Base-by-base conservation (phyloP, 2,888 invertebrate genomes). In the Temnothorax unifasciatus region DNA sequence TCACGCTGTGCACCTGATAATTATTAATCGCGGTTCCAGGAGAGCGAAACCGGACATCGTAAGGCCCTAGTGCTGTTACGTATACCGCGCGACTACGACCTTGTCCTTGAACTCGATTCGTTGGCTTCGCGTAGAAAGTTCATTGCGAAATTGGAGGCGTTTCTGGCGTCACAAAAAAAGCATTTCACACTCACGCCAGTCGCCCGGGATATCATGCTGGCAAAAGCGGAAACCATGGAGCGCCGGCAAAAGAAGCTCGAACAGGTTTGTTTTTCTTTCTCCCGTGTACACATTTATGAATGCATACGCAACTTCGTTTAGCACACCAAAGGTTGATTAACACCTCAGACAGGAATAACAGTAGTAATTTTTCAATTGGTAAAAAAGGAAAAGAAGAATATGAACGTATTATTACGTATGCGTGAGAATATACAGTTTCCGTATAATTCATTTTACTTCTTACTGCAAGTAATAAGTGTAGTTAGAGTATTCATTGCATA, bases 161-260 rank as follows among this genome's bases (percentile, higher is more conserved):
- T 99, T 94, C 95, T 99, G 57, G 96, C 96, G 63, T 96, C 97
- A 61, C 97, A 98, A 93, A 98, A 98, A 93, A 98, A 98, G 93
- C 97, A 97, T 87, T 95, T 98, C 87, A 97, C 97, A 75, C 90
- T 92, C 90, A 94, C 92, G 85, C 94, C 96, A 96, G 96, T 97
- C n/a, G 96, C 96, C 89, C 96, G 98, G 47, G 99, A 99, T 90
- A 97, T 98, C 87, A 98, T 99, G 96, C 94, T 99, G 82, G 97
- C 98, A 11, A 97, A 98, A 92, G 99, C 99, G 11, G 99, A 99
- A 95, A 99, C 99, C 0, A 97, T 98, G 90, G 99, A 99, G 93
- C 96, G 99, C 9, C 95, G 99, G n/a, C 99, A 99, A 94, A 97
- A 98, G 92, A 97, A 98, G 89, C 95, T 99, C 77, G 99, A 99